Conservation (phyloP, 2,113 vertebrate genomes). For the Macaca mulatta region DNA sequence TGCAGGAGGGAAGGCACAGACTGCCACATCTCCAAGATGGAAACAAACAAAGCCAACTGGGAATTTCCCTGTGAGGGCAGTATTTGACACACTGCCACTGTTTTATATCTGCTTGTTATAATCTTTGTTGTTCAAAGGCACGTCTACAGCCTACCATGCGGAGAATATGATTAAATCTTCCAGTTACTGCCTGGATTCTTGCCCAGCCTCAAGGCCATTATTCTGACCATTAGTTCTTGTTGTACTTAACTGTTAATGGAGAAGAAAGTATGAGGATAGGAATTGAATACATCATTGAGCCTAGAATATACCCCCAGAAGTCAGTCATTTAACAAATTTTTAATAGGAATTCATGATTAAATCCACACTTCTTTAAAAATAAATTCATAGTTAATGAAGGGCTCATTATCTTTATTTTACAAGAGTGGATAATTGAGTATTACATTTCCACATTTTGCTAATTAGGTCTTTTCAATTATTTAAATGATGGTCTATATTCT, state of each 20-base stretch:
- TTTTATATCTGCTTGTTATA: not conserved
- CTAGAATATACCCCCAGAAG: not conserved
- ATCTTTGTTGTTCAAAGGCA: not conserved
- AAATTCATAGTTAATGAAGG: not conserved
- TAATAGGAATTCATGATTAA: not conserved
- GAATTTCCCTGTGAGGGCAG: not conserved
- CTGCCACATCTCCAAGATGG: not conserved
- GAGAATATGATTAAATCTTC: not conserved
- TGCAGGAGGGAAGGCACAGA: not conserved
- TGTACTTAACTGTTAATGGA: not conserved
- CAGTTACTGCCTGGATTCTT: not conserved
- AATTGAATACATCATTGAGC: not conserved
- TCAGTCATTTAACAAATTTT: constrained; percentile 6
- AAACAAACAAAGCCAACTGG: not conserved
- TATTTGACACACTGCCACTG: not conserved
- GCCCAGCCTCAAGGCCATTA: not conserved
- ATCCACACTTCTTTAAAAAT: constrained; percentile 11
- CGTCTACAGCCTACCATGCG: not conserved
- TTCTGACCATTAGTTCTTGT: not conserved
- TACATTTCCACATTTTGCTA: constrained; percentile 39
- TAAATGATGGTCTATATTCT: not conserved
- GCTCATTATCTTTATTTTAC: constrained; percentile 30
- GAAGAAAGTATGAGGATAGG: not conserved
- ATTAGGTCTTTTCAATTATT: constrained; percentile 16
- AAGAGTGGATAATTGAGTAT: not conserved